Conservation (phyloP, 2,888 invertebrate species). For the Syrphus vitripennis region DNA sequence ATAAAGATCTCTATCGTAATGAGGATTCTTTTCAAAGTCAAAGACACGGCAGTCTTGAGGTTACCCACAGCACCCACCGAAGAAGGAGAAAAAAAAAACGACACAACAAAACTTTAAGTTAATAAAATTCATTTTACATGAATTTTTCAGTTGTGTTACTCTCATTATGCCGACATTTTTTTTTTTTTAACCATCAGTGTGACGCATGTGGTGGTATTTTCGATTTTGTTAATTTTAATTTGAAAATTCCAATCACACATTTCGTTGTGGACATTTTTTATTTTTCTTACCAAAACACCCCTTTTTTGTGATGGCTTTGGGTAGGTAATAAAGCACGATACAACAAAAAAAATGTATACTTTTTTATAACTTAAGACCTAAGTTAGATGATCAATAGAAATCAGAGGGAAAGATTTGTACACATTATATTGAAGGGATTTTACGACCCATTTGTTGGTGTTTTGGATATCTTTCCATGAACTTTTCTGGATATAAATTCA, state of each 20-base stretch:
- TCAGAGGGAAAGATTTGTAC: background rate
- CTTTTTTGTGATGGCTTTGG: too few species aligned
- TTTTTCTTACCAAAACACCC: background rate
- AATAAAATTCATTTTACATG: conserved; percentile 47
- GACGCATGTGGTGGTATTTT: background rate
- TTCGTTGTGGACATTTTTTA: background rate
- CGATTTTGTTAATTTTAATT: background rate
- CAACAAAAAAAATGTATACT: conserved; percentile 26
- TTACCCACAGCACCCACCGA: conserved; percentile 30
- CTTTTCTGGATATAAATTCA: too few species aligned
- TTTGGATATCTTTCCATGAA: background rate
- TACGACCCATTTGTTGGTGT: conserved; percentile 33
- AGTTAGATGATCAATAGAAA: conserved; percentile 54
- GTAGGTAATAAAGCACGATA: conserved; percentile 38
- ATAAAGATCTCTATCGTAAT: conserved; percentile 50
- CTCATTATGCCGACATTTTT: background rate
- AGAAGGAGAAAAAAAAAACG: background rate
- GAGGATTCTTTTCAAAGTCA: conserved; percentile 27
- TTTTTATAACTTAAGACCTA: conserved; percentile 16
- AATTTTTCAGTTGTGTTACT: conserved; percentile 17
- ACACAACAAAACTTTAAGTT: conserved; percentile 1
- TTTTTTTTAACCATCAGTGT: background rate
- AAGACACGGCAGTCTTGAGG: background rate
- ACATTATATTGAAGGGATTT: conserved; percentile 24
- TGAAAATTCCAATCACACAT: conserved; percentile 53